Conservation (phyloP, 2,888 invertebrate genomes). For the Archips xylosteana region DNA sequence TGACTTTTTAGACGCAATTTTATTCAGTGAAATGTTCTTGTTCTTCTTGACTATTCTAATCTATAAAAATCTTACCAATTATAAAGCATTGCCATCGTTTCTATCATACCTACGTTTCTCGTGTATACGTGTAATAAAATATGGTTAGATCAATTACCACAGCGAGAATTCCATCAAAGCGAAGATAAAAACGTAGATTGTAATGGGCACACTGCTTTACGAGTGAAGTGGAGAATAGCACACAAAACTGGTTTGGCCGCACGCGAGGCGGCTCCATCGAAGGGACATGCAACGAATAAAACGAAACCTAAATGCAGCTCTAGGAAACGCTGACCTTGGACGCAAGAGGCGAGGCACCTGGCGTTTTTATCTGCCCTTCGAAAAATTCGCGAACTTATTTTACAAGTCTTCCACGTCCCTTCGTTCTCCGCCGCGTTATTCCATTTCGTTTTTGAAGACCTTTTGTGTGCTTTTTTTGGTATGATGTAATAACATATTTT, state of each 20-base stretch:
- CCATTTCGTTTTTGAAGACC: constrained; percentile 38
- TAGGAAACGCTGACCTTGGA: constrained; percentile 84
- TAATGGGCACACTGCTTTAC: constrained; percentile 73
- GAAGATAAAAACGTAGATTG: constrained; percentile 66
- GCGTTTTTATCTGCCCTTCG: constrained; percentile 82
- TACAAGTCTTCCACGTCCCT: constrained; percentile 64
- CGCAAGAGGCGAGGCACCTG: constrained; percentile 82
- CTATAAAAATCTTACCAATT: neutral
- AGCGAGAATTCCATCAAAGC: constrained; percentile 57
- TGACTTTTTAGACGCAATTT: neutral
- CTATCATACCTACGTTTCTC: neutral
- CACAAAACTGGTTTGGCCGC: constrained; percentile 79
- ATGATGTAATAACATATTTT: constrained; percentile 61
- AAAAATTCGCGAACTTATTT: constrained; percentile 78
- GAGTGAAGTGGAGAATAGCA: constrained; percentile 71
- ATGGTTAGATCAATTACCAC: constrained; percentile 54
- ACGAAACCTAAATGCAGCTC: constrained; percentile 84
- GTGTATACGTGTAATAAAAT: constrained; percentile 49
- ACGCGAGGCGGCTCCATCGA: constrained; percentile 77
- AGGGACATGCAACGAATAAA: constrained; percentile 83
- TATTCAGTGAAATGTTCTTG: neutral
- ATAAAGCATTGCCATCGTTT: neutral
- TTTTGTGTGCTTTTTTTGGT: constrained; percentile 47
- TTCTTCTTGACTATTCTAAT: neutral
- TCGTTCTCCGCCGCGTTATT: constrained; percentile 1